phyloP scores from a whole-genome alignment of 2,113 vertebrate genomes.

The Leptobrachium ailaonicum region DNA sequence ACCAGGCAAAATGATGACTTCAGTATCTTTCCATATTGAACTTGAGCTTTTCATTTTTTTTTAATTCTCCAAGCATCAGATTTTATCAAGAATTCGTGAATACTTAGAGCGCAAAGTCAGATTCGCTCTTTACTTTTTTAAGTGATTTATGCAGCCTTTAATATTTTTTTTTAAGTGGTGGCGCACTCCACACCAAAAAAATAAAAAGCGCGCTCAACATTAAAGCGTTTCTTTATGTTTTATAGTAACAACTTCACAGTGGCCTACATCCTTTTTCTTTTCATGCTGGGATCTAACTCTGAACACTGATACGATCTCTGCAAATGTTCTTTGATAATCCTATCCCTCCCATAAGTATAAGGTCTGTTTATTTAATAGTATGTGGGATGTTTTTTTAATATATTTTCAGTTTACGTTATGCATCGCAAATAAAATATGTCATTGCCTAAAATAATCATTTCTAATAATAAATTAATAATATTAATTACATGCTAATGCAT shows the following conservation, averaged over 20 bases:
- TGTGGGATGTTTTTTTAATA: background rate
- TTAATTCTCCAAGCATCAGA: conserved; percentile 30
- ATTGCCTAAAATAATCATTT: background rate
- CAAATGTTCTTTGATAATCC: conserved; percentile 69
- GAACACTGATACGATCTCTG: conserved; percentile 58
- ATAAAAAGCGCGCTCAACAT: conserved; percentile 37
- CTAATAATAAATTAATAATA: background rate
- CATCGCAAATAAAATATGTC: background rate
- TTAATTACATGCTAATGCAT: background rate
- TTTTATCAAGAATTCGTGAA: conserved; percentile 30
- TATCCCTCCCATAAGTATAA: conserved; percentile 60
- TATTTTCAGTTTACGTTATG: background rate
- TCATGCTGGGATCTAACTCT: conserved; percentile 34
- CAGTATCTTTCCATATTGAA: conserved; percentile 11
- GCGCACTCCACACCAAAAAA: conserved; percentile 15
- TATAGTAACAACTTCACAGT: conserved; percentile 63
- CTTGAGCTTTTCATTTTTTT: conserved; percentile 33
- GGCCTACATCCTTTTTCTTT: conserved; percentile 55
- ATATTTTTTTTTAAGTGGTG: conserved; percentile 34
- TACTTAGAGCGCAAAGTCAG: conserved; percentile 26
- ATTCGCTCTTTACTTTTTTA: conserved; percentile 35
- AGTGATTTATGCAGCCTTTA: conserved; percentile 39
- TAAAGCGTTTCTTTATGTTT: conserved; percentile 59
- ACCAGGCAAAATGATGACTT: too few relatives aligned
- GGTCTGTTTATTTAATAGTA: conserved; percentile 49